Evolutionary conservation across 1,140 invertebrate genomes (phyloP).

Genomic region (Drosophila serrata): DNA sequence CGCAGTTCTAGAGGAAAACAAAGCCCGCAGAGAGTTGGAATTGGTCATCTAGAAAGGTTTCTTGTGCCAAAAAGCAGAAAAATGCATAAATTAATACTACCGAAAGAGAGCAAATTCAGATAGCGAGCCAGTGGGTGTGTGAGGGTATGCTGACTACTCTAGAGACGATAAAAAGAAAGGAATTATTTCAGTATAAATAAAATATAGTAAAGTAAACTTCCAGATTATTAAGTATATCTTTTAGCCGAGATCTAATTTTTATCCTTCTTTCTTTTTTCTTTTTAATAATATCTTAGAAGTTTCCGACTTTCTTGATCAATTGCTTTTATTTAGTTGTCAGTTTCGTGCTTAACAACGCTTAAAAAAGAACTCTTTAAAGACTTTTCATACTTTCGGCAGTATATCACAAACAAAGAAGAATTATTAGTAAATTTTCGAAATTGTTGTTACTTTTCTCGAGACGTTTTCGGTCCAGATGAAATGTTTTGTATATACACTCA

Average conservation of each 20-base stretch:
- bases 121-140: constrained; percentile 4
- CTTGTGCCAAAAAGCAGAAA: constrained; percentile 68
- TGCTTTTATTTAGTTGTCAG: constrained; percentile 16
- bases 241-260: not conserved
- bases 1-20: constrained; percentile 24
- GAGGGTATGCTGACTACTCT: constrained; percentile 2
- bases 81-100: constrained; percentile 67
- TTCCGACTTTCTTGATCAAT: not conserved
- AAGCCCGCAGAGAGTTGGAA: constrained; percentile 25
- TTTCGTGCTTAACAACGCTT: not conserved
- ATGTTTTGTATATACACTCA: constrained; percentile 6
- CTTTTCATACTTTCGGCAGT: constrained; percentile 7
- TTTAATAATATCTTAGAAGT: no score
- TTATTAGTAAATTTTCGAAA: constrained; percentile 23
- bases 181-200: not conserved
- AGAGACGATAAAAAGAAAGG: not conserved
- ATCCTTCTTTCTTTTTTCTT: not conserved
- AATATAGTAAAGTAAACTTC: not conserved
- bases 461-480: constrained; percentile 18
- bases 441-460: not conserved
- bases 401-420: not conserved
- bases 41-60: constrained; percentile 48
- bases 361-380: not conserved
- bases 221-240: not conserved
- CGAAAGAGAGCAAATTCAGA: not conserved